phyloP scores from a whole-genome alignment of 2,888 invertebrate genomes.

The Pogonocherus hispidulus region DNA sequence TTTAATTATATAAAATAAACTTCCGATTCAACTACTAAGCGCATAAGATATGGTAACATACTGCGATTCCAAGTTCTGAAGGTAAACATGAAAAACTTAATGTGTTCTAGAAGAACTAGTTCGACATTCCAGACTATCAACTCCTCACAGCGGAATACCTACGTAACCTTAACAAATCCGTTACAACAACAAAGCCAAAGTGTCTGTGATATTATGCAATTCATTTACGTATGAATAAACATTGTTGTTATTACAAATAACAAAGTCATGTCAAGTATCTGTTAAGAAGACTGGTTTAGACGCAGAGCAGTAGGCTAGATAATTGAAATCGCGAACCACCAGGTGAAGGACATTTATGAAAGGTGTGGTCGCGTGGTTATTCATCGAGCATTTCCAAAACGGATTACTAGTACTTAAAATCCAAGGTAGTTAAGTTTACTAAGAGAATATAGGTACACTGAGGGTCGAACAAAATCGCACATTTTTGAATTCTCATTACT shows the following conservation, averaged over 20 bases:
- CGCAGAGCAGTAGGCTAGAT: slow-evolving; percentile 11
- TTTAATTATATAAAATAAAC: too few species aligned
- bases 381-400: slow-evolving; percentile 32
- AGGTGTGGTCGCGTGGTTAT: slow-evolving; percentile 53
- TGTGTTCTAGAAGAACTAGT: slow-evolving; percentile 5
- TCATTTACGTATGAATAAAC: slow-evolving; percentile 20
- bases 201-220: slow-evolving; percentile 12
- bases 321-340: slow-evolving; percentile 42
- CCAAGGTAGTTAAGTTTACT: slow-evolving; percentile 4
- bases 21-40: too few species aligned
- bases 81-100: neutral
- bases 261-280: slow-evolving; percentile 22
- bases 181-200: slow-evolving; percentile 5
- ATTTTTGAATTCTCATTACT: too few species aligned
- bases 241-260: slow-evolving; percentile 22
- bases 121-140: slow-evolving; percentile 5
- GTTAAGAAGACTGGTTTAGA: slow-evolving; percentile 11
- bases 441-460: neutral
- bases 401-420: slow-evolving; percentile 10
- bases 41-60: too few species aligned
- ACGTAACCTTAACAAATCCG: slow-evolving; percentile 10
- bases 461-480: neutral
- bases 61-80: neutral
- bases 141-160: neutral
- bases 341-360: slow-evolving; percentile 52